A percentile compares a stretch with the other conserved stretches of the same genome.
These are phyloP conservation scores for Meda fulgida DNA, from an alignment of 2,797 vertebrate species.

Conservation along the genomic window DNA sequence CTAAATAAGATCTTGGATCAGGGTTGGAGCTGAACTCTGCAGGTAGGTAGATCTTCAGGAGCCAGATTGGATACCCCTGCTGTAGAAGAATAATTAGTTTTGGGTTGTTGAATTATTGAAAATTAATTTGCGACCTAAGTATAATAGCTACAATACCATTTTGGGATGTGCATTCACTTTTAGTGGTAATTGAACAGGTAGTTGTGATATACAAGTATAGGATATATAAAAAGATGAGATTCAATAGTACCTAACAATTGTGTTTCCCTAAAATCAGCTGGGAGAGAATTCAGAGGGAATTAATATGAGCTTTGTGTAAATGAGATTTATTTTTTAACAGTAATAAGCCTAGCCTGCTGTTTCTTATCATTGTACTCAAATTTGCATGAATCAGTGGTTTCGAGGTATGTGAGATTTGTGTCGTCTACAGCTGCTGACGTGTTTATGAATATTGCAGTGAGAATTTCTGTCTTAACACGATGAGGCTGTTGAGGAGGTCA, in stretches of 20 bases:
- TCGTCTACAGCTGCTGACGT: neutral
- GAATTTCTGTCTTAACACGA: constrained; percentile 10
- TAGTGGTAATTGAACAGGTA: neutral
- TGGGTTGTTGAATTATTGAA: neutral
- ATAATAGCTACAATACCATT: neutral
- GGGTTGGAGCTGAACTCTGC: neutral
- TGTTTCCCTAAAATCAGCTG: neutral
- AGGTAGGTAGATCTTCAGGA: neutral
- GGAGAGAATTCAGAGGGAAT: neutral
- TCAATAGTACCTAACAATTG: neutral
- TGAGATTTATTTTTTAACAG: neutral
- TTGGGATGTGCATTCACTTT: neutral
- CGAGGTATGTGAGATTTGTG: neutral
- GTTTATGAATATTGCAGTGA: neutral
- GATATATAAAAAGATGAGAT: neutral
- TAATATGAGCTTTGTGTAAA: neutral
- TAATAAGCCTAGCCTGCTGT: neutral
- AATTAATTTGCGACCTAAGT: neutral
- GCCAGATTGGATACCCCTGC: neutral
- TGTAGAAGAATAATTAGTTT: neutral
- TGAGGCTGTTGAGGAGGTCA: constrained; percentile 22
- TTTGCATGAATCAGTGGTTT: neutral
- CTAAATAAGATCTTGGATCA: neutral
- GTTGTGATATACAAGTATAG: neutral
- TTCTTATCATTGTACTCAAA: neutral